Evolutionary conservation across 2,888 invertebrate genomes (phyloP).

Genomic region (Eristalis intricaria): DNA sequence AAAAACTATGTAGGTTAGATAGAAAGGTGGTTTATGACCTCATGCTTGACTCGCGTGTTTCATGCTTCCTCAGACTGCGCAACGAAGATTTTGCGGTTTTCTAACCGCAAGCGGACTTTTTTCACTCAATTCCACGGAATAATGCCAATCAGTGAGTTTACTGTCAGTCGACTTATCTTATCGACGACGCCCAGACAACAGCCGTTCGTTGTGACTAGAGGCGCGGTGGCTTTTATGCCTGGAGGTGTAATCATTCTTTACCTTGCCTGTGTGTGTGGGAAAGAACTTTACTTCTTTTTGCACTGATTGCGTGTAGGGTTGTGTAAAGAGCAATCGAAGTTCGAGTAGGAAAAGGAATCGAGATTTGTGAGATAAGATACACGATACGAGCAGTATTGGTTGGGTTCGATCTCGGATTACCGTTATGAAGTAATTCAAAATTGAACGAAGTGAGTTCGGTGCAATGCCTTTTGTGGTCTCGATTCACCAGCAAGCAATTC

Average conservation of each 20-base stretch:
- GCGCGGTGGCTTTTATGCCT: not conserved
- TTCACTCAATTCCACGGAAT: not conserved
- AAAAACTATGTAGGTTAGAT: not conserved
- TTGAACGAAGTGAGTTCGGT: conserved; percentile 19
- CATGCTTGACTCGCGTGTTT: not conserved
- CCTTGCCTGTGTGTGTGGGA: not conserved
- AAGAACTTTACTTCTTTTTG: not conserved
- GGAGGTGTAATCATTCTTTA: not conserved
- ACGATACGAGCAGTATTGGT: conserved; percentile 17
- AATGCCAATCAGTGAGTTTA: not conserved
- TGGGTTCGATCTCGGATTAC: conserved; percentile 34
- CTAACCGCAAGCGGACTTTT: conserved; percentile 16
- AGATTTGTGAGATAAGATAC: conserved; percentile 20
- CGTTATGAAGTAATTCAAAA: conserved; percentile 20
- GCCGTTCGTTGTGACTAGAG: not conserved
- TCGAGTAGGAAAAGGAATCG: not conserved
- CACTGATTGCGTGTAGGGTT: not conserved
- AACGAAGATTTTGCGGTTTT: conserved; percentile 7
- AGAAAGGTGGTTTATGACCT: conserved; percentile 23
- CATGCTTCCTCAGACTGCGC: not conserved
- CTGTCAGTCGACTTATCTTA: conserved; percentile 15
- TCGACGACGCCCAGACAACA: conserved; percentile 1
- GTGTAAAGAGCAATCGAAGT: not conserved
- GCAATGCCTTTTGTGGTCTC: not conserved
- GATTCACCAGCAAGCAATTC: not conserved